These are phyloP conservation scores for Oscheius sp. DNA, from an alignment of 2,888 invertebrate genomes.

Conservation along the genomic window DNA sequence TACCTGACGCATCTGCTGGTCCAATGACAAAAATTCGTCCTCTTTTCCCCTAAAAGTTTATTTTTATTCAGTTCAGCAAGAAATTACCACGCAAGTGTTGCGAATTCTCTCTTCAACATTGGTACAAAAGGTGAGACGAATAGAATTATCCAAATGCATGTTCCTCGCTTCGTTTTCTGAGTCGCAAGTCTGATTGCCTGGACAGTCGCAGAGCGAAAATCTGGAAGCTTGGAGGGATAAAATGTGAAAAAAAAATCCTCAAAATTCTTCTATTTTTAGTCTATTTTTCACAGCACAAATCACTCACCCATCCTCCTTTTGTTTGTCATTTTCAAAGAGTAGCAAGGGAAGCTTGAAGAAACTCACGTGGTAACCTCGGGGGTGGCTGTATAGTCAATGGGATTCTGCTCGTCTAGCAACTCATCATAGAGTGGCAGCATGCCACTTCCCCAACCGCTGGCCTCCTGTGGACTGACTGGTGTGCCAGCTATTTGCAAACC, in stretches of 20 bases:
- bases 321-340: background rate
- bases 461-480: conserved; percentile 6
- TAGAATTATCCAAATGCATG: conserved; percentile 18
- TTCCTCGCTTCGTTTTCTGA: conserved; percentile 16
- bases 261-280: background rate
- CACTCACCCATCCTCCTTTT: background rate
- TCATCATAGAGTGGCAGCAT: conserved; percentile 31
- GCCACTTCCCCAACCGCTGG: conserved; percentile 27
- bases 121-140: conserved; percentile 22
- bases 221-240: background rate
- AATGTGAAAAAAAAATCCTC: background rate
- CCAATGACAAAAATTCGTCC: conserved; percentile 26
- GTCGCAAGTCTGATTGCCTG: conserved; percentile 24
- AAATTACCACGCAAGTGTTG: conserved; percentile 14
- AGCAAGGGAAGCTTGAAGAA: background rate
- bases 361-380: conserved; percentile 26
- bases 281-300: background rate
- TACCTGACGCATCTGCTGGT: conserved; percentile 20
- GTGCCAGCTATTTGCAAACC: conserved; percentile 13
- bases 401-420: conserved; percentile 14
- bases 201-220: conserved; percentile 17
- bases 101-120: conserved; percentile 4
- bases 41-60: conserved; percentile 13
- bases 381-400: conserved; percentile 11
- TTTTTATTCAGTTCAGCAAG: background rate